Percentiles rank a stretch among this genome's conserved stretches.
Conservation (phyloP, 1,140 invertebrate genomes). For the Diabrotica virgifera region DNA sequence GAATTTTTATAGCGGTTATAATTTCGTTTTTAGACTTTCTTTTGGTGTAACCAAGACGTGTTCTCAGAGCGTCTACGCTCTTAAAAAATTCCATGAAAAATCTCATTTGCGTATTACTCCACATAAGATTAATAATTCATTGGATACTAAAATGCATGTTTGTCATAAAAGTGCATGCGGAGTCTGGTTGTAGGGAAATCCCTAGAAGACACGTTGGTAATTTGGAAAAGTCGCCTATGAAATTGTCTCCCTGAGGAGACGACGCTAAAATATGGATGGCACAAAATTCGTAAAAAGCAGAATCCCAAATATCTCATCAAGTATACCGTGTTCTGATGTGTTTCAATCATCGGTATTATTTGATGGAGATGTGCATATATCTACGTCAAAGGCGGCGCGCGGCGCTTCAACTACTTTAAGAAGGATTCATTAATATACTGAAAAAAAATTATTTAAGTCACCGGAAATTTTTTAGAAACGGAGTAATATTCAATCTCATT, state of each 20-base stretch:
- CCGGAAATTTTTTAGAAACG: no score
- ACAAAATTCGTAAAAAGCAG: slow-evolving; percentile 42
- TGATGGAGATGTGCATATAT: background rate
- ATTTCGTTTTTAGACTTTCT: no score
- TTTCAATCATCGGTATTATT: slow-evolving; percentile 42
- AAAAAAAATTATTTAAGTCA: no score
- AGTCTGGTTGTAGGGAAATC: slow-evolving; percentile 22
- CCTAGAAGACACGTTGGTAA: slow-evolving; percentile 29
- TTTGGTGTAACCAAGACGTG: no score
- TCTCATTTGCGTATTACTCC: background rate
- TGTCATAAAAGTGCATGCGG: background rate
- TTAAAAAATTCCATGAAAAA: background rate
- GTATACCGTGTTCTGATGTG: slow-evolving; percentile 32
- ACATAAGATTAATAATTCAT: background rate
- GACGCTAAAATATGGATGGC: slow-evolving; percentile 40
- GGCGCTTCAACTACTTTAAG: no score
- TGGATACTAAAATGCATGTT: background rate
- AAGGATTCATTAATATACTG: no score
- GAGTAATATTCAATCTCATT: no score
- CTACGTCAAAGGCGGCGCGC: background rate
- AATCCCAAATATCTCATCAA: slow-evolving; percentile 45
- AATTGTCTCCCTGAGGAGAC: slow-evolving; percentile 33
- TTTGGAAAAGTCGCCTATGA: slow-evolving; percentile 30
- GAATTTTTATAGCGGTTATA: no score
- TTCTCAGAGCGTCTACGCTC: no score